phyloP scores from a whole-genome alignment of 2,888 invertebrate genomes.

The Acanthoscelides obtectus region DNA sequence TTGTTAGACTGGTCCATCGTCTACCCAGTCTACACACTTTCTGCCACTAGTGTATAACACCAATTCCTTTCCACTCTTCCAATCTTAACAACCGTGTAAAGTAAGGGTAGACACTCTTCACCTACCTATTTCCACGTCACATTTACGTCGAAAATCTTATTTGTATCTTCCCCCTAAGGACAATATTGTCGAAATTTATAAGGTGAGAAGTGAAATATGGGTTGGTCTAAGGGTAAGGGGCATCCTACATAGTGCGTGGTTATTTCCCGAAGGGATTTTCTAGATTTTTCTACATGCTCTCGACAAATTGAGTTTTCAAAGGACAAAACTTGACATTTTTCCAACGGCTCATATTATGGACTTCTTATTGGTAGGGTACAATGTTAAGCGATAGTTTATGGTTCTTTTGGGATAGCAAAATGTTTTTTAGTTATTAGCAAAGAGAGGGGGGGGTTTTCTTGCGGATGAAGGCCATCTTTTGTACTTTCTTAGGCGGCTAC shows the following conservation, averaged over 20 bases:
- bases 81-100: neutral
- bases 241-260: neutral
- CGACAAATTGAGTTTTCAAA: neutral
- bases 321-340: neutral
- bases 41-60: neutral
- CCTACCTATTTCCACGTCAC: neutral
- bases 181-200: neutral
- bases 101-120: neutral
- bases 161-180: neutral
- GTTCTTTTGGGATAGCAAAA: neutral
- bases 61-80: neutral
- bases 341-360: neutral
- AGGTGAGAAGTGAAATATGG: neutral
- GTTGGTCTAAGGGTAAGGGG: neutral
- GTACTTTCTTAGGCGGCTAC: too few species aligned
- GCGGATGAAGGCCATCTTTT: too few species aligned
- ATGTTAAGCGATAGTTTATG: neutral
- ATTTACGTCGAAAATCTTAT: neutral
- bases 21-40: neutral
- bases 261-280: neutral
- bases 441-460: too few species aligned
- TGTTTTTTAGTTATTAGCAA: neutral
- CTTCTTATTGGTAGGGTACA: neutral
- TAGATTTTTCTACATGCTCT: neutral
- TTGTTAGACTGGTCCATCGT: too few species aligned